phyloP scores from a whole-genome alignment of 2,113 vertebrate genomes.

The Hiodon tergisus region DNA sequence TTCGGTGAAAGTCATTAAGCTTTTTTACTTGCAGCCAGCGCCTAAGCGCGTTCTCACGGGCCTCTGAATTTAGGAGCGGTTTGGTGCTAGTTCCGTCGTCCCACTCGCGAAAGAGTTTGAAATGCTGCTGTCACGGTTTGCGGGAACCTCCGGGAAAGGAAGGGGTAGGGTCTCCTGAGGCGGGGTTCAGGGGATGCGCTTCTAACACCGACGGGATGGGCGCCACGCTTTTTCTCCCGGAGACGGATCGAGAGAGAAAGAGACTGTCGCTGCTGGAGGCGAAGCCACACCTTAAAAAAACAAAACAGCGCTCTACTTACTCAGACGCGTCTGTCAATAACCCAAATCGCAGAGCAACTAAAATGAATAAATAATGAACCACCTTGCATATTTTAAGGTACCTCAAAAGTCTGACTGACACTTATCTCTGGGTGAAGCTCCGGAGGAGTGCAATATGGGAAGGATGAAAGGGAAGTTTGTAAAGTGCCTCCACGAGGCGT shows the following conservation, averaged over 20 bases:
- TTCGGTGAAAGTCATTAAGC: constrained; percentile 24
- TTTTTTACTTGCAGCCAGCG: constrained; percentile 20
- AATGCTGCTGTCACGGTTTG: neutral
- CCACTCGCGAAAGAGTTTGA: neutral
- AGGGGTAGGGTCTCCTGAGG: neutral
- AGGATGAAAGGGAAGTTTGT: neutral
- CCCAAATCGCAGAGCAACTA: neutral
- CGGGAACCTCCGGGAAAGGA: neutral
- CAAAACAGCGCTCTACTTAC: neutral
- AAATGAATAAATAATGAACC: constrained; percentile 9
- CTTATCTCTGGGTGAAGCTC: neutral
- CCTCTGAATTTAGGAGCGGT: neutral
- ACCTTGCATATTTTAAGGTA: neutral
- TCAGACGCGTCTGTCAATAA: neutral
- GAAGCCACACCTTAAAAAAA: neutral
- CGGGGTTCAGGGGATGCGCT: neutral
- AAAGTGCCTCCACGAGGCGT: too few relatives aligned
- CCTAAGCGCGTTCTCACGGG: neutral
- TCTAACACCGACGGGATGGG: too few relatives aligned
- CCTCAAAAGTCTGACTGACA: constrained; percentile 10
- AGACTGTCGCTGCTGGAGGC: neutral
- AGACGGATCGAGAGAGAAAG: neutral
- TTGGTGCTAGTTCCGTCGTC: neutral
- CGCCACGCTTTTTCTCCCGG: neutral
- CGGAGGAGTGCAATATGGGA: neutral